Evolutionary conservation across 2,113 vertebrate genomes (phyloP).

Genomic region (Cyprinus carpio): DNA sequence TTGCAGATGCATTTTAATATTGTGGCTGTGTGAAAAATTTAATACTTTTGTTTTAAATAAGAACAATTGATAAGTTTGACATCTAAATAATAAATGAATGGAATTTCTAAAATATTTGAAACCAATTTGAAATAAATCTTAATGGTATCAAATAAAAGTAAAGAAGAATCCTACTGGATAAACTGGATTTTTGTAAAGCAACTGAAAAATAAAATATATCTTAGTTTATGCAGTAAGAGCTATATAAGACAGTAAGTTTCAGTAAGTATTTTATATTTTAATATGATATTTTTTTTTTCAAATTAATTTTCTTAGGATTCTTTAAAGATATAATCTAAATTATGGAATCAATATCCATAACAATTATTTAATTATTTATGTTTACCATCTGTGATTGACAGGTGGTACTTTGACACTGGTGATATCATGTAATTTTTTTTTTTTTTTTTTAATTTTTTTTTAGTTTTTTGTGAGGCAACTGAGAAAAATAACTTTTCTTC

Average conservation of each 20-base stretch:
- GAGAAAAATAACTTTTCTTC: constrained; percentile 25
- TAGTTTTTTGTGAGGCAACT: neutral
- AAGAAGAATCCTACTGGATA: neutral
- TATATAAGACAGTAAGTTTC: too few relatives aligned
- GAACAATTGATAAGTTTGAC: neutral
- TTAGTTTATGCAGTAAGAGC: neutral
- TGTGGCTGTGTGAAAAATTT: neutral
- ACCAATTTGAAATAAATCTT: neutral
- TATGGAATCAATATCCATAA: neutral
- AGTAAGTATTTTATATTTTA: neutral
- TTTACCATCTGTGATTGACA: neutral
- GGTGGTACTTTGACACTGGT: neutral
- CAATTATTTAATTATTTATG: neutral
- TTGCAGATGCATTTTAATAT: neutral
- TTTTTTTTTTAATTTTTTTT: too few relatives aligned
- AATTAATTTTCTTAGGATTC: neutral
- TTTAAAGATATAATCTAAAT: neutral
- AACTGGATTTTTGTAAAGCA: neutral
- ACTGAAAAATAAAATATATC: neutral
- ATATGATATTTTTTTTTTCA: too few relatives aligned
- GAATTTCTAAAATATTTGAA: neutral
- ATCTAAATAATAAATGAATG: neutral
- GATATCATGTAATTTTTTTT: neutral
- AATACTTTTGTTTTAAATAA: neutral
- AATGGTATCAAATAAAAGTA: neutral